phyloP scores from a whole-genome alignment of 1,140 invertebrate genomes.

The Calycopis cecrops region DNA sequence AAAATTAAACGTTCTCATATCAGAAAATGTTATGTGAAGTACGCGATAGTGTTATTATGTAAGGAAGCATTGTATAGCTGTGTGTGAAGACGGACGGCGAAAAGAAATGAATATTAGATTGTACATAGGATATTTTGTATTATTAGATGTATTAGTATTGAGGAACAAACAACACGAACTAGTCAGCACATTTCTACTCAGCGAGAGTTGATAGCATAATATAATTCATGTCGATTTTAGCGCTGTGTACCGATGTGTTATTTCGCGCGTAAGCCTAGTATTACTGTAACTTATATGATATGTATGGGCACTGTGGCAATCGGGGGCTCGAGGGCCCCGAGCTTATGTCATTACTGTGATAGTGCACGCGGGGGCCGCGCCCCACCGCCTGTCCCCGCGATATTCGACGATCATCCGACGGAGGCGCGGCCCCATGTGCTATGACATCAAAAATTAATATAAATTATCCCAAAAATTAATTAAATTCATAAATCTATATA shows the following conservation, averaged over 20 bases:
- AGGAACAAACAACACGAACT: neutral
- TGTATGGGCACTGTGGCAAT: constrained; percentile 70
- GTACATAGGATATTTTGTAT: no score
- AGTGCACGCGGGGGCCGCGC: constrained; percentile 58
- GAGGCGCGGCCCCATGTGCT: constrained; percentile 55
- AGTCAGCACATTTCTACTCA: constrained; percentile 21
- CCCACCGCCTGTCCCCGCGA: constrained; percentile 19
- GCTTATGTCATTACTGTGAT: constrained; percentile 73
- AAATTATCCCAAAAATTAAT: constrained; percentile 75
- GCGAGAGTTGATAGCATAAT: constrained; percentile 39
- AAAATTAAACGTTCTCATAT: no score
- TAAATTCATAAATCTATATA: constrained; percentile 66
- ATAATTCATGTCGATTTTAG: constrained; percentile 51
- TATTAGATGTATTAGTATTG: no score
- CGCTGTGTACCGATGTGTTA: constrained; percentile 61
- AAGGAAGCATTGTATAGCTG: no score
- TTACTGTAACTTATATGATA: constrained; percentile 60
- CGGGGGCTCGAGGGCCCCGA: constrained; percentile 50
- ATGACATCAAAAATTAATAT: constrained; percentile 69
- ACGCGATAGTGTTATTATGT: no score
- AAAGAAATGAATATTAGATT: no score
- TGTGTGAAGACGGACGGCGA: no score
- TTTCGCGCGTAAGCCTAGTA: constrained; percentile 51
- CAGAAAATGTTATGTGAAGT: no score
- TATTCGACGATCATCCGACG: constrained; percentile 11